A percentile compares a stretch with the other conserved stretches of the same genome.
Conservation (phyloP, 2,113 vertebrate genomes). For the Scortum barcoo region DNA sequence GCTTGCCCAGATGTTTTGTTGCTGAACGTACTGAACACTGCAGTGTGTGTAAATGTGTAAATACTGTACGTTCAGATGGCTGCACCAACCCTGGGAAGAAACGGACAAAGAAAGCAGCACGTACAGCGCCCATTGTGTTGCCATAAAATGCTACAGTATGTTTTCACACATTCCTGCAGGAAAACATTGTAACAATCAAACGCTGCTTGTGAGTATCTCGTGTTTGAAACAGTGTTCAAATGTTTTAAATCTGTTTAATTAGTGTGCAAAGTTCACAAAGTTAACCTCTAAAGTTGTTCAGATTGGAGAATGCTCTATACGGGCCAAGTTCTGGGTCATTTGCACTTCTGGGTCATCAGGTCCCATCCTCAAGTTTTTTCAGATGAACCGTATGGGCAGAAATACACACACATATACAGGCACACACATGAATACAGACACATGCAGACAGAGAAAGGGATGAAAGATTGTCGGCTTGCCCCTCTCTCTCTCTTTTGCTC, state of each 20-base stretch:
- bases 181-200: conserved; percentile 3
- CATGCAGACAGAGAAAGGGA: conserved; percentile 32
- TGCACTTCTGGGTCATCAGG: conserved; percentile 15
- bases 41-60: conserved; percentile 29
- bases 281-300: not conserved
- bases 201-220: not conserved
- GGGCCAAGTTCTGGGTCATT: conserved; percentile 13
- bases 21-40: conserved; percentile 37
- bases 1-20: conserved; percentile 32
- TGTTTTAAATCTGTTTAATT: conserved; percentile 11
- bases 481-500: conserved; percentile 41
- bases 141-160: not conserved
- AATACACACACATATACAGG: conserved; percentile 28
- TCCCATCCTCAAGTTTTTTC: conserved; percentile 24
- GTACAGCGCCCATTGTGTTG: not conserved
- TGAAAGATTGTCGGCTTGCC: conserved; percentile 58
- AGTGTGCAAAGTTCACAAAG: not conserved
- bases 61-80: conserved; percentile 16
- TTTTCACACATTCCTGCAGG: not conserved
- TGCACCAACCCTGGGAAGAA: conserved; percentile 10
- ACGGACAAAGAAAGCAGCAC: conserved; percentile 8
- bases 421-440: conserved; percentile 20
- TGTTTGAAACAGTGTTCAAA: conserved; percentile 2
- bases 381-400: conserved; percentile 13
- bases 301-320: conserved; percentile 3